phyloP scores from a whole-genome alignment of 2,113 vertebrate species.

The Lampris incognitus region DNA sequence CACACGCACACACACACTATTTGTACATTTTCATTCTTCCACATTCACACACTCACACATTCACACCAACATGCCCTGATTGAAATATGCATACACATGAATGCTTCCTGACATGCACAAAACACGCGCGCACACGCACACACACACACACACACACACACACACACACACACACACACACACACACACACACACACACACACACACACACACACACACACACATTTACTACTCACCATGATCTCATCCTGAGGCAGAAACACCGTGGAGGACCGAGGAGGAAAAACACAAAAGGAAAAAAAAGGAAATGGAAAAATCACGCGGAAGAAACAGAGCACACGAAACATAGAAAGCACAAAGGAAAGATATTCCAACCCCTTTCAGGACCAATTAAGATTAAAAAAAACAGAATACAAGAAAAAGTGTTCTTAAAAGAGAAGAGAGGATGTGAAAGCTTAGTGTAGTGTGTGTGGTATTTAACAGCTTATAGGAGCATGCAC shows the following conservation, averaged over 20 bases:
- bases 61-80: neutral
- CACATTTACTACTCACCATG: constrained; percentile 78
- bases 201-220: constrained; percentile 22
- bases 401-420: constrained; percentile 28
- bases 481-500: neutral
- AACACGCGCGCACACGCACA: constrained; percentile 2
- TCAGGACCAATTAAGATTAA: constrained; percentile 21
- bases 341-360: neutral
- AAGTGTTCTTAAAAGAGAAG: neutral
- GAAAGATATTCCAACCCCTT: neutral
- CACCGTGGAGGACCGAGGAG: constrained; percentile 24
- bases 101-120: neutral
- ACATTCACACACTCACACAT: neutral
- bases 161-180: constrained; percentile 19
- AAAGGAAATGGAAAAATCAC: constrained; percentile 46
- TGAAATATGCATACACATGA: neutral
- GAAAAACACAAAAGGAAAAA: constrained; percentile 5
- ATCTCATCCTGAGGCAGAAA: constrained; percentile 78
- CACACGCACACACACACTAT: constrained; percentile 3
- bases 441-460: neutral
- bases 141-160: constrained; percentile 51
- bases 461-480: neutral
- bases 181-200: constrained; percentile 10
- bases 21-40: neutral
- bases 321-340: constrained; percentile 30